Base-by-base conservation (phyloP, 2,797 vertebrate species). In the Potorous gilbertii region DNA sequence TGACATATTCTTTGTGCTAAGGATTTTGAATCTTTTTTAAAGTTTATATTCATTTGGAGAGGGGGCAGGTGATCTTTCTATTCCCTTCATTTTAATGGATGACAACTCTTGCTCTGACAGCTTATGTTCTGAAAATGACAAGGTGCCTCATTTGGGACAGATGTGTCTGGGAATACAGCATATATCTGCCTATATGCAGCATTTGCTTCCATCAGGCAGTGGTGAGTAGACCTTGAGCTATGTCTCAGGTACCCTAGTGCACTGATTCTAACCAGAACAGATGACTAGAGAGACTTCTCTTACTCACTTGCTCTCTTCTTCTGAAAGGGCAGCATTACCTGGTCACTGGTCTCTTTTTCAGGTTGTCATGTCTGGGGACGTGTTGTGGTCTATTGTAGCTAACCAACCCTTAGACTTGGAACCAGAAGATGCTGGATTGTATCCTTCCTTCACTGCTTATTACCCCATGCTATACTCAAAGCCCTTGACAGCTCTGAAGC, bases 91-190 rank as follows among this genome's bases (percentile, higher is more conserved):
- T 92, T 92, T 90, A 95, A 94, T 52, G 91, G 55, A 92, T 93
- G 94, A 96, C 90, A 46, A 87, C 56, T 92, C 90, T 93, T 0
- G 0, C 46, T 52, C 0, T 96, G 95, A 96, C 95, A 96, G 93
- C 87, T 93, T 94, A 94, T 95, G 90, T 50, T 94, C 92, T 92
- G 92, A 90, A 93, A 93, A 96, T 95, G 96, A 97, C 92, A 95
- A 59, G 93, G 29, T 54, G 6, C 57, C 91, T 91, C 93, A 55
- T 59, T 95, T 56, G 93, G 95, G 93, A 95, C 93, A 57, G 91
- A 40, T 91, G 94, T 95, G 55, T 95, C 93, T 9, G 4, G 91
- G 54, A 92, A 94, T 90, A 81, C 24, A 87, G 40, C 9, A 95
- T 95, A 94, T 55, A 95, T 55, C 54, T 91, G 11, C 55, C 55